These are phyloP conservation scores for Nemurella pictetii DNA, from an alignment of 2,888 invertebrate species.

Conservation along the genomic window DNA sequence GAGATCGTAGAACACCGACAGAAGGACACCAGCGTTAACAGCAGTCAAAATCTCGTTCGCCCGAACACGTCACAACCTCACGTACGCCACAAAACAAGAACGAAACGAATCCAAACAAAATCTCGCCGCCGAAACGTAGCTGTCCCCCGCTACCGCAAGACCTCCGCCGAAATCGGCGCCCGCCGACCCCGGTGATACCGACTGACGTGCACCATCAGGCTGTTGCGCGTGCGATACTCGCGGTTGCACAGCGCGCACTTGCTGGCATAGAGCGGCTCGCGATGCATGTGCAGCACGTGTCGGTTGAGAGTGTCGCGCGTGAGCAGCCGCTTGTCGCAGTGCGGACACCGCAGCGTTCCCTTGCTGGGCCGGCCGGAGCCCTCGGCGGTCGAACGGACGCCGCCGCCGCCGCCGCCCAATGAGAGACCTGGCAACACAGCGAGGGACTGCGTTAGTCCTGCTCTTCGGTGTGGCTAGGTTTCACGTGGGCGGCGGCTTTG, in stretches of 20 bases:
- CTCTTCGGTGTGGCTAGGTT: background rate
- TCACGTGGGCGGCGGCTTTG: background rate
- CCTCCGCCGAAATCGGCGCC: conserved; percentile 20
- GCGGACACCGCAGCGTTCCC: conserved; percentile 38
- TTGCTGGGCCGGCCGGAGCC: conserved; percentile 41
- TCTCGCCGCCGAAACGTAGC: no score
- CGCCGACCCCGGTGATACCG: conserved; percentile 71
- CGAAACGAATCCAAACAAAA: no score
- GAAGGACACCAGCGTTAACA: no score
- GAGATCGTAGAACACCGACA: no score
- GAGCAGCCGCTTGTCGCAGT: conserved; percentile 39
- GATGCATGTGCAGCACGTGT: conserved; percentile 40
- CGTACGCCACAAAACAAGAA: no score
- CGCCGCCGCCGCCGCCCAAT: conserved; percentile 24
- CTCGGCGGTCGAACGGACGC: conserved; percentile 19
- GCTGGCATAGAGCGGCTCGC: conserved; percentile 76
- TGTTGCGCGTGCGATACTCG: conserved; percentile 87
- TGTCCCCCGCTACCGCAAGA: background rate
- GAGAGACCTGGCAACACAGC: conserved; percentile 39
- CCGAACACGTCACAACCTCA: no score
- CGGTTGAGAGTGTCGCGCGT: conserved; percentile 38
- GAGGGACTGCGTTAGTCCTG: background rate
- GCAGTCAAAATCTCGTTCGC: no score
- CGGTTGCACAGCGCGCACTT: conserved; percentile 86
- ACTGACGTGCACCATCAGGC: conserved; percentile 88